phyloP scores from a whole-genome alignment of 2,888 invertebrate species.

The Autographa gamma region DNA sequence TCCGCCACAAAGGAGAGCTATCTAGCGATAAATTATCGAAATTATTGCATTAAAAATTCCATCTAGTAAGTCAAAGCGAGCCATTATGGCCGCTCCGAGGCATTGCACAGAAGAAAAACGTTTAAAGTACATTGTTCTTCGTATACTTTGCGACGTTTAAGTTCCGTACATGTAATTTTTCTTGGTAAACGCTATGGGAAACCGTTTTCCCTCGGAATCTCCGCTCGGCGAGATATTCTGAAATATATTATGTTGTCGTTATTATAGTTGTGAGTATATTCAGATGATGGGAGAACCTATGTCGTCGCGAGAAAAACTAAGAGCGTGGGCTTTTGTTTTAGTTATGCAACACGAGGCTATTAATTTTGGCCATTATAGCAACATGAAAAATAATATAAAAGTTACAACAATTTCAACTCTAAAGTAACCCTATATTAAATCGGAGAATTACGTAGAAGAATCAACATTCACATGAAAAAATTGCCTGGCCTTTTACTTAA shows the following conservation, averaged over 20 bases:
- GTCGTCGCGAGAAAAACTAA: background rate
- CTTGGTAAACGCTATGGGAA: constrained; percentile 81
- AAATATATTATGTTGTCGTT: constrained; percentile 66
- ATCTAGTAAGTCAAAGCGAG: constrained; percentile 92
- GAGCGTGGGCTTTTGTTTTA: no score
- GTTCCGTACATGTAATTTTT: constrained; percentile 68
- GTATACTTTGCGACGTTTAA: constrained; percentile 64
- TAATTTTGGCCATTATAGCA: no score
- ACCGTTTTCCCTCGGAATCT: constrained; percentile 73
- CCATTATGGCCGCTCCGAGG: constrained; percentile 80
- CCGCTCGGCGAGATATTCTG: constrained; percentile 61
- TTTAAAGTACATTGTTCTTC: constrained; percentile 63
- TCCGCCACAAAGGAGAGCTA: constrained; percentile 85
- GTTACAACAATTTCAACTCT: no score
- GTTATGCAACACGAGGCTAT: no score
- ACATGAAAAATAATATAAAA: no score
- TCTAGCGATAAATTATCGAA: constrained; percentile 90
- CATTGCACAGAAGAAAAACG: constrained; percentile 60
- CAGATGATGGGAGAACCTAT: constrained; percentile 7
- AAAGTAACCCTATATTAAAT: no score
- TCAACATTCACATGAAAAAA: no score
- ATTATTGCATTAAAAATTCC: constrained; percentile 93
- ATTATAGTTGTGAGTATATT: constrained; percentile 54
- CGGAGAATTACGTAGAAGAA: no score
- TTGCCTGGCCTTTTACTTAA: background rate